Percentiles rank a stretch among this genome's conserved stretches.
Evolutionary conservation across 1,140 invertebrate species (phyloP).

Genomic region (Rhagoletis pomonella): DNA sequence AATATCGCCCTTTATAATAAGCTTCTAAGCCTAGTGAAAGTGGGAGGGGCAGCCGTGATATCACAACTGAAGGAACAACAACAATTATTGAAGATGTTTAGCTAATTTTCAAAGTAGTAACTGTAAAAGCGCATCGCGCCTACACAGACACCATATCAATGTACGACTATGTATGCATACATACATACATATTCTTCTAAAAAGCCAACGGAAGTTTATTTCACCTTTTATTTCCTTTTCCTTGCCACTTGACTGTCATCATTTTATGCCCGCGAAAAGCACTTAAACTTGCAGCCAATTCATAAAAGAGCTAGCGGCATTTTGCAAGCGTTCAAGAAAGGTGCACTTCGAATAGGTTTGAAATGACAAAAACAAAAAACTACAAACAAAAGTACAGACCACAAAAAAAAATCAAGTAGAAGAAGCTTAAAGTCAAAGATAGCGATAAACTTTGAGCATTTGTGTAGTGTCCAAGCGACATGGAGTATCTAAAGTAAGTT

Average conservation of each 20-base stretch:
- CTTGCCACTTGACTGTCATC: neutral
- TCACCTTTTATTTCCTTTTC: neutral
- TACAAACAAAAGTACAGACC: neutral
- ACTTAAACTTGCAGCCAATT: slow-evolving; percentile 42
- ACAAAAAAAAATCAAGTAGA: neutral
- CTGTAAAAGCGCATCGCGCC: neutral
- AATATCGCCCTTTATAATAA: too few relatives aligned
- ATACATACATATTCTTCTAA: neutral
- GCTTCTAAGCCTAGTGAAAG: too few relatives aligned
- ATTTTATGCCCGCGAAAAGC: neutral
- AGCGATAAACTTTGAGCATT: slow-evolving; percentile 20
- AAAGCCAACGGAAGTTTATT: neutral
- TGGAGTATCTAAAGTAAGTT: neutral
- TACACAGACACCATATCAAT: neutral
- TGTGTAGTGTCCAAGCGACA: slow-evolving; percentile 31
- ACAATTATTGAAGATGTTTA: neutral
- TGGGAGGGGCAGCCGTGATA: too few relatives aligned
- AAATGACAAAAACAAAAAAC: slow-evolving; percentile 6
- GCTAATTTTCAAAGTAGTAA: neutral
- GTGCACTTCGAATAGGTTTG: neutral
- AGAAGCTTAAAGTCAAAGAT: slow-evolving; percentile 1
- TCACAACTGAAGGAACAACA: too few relatives aligned
- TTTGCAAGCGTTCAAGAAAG: neutral
- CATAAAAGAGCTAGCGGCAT: slow-evolving; percentile 8
- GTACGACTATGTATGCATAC: neutral